phyloP scores from a whole-genome alignment of 2,797 vertebrate genomes.

The Percopsis omiscomaycus region DNA sequence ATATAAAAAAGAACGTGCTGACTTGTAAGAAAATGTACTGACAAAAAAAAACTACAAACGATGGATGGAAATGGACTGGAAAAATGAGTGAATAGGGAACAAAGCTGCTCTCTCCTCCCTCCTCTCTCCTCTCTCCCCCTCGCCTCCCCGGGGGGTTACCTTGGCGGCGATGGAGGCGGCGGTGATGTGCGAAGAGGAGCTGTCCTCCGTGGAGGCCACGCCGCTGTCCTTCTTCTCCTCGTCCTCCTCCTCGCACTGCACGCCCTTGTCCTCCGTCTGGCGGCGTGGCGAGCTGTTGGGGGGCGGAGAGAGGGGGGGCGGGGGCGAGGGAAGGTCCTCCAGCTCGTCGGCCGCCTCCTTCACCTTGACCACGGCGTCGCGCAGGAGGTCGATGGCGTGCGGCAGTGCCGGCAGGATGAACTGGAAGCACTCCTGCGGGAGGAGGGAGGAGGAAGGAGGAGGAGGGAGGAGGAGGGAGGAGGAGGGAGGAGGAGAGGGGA shows the following conservation, averaged over 20 bases:
- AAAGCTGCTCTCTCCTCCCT: not conserved
- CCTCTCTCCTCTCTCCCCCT: conserved; percentile 12
- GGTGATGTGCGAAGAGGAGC: conserved; percentile 97
- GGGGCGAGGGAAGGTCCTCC: conserved; percentile 96
- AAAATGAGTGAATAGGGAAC: not conserved
- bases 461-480: conserved; percentile 17
- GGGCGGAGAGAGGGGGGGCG: conserved; percentile 94
- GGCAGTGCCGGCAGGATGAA: conserved; percentile 99
- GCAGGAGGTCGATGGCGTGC: conserved; percentile 97
- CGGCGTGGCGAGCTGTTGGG: conserved; percentile 91
- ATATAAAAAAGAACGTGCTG: no score
- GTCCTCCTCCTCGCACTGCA: conserved; percentile 98
- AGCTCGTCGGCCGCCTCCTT: conserved; percentile 96
- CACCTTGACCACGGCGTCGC: conserved; percentile 98
- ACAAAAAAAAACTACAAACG: not conserved
- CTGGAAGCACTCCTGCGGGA: conserved; percentile 95
- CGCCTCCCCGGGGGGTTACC: conserved; percentile 73
- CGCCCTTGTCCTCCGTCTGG: conserved; percentile 97
- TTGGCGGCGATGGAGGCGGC: conserved; percentile 96
- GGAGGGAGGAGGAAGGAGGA: not conserved
- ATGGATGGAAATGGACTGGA: not conserved
- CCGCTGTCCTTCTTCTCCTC: conserved; percentile 99
- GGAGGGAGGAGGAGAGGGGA: not conserved
- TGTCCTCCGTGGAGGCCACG: conserved; percentile 97
- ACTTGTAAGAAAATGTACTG: no score